Base-by-base conservation (phyloP, 2,888 invertebrate genomes). In the Lasioglossum marginatum region DNA sequence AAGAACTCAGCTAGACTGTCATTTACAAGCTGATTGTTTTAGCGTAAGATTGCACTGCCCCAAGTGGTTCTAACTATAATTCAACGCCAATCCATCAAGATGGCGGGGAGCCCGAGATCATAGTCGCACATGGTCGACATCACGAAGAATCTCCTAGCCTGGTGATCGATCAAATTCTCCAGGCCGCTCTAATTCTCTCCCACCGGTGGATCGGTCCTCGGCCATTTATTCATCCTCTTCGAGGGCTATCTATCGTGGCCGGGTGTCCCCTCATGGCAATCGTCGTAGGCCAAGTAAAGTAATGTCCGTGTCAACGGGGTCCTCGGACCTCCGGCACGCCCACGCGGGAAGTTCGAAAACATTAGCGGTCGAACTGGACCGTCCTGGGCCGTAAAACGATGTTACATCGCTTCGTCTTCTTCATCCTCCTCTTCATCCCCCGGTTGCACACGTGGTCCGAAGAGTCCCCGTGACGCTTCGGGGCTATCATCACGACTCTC, bases 351-450 rank as follows among this genome's bases (percentile, higher is more conserved):
- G 90, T 89, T 89, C 90, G 91, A 87, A 90, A 88, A 91, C 90
- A 93, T 93, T 93, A 93, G 91, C 93, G 90, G 89, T 91, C 89
- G 89, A 91, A 93, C 92, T 92, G 93, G 92, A 92, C 90, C 92
- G 88, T 74, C 83, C 87, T 52, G 77, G 87, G 87, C 87, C 87
- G 92, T 90, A 91, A 92, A 93, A 86, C 90, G 88, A 88, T 88
- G 88, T 92, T 91, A 93, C 91, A 90, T 83, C 86, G 74, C 84
- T 83, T 85, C 86, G 85, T 87, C 86, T 81, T 84, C 89, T 81
- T 83, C 78, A 71, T 83, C 77, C 78, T 90, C 89, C 87, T 87
- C 88, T 79, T 72, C 57, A 63, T 48, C 81, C 52, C 66, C n/a
- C 12, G 70, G 4, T 14, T 43, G 14, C 40, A 37, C 70, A 43